Evolutionary conservation across 2,888 invertebrate genomes (phyloP).

Genomic region (Drosophila nr. perissopoda): DNA sequence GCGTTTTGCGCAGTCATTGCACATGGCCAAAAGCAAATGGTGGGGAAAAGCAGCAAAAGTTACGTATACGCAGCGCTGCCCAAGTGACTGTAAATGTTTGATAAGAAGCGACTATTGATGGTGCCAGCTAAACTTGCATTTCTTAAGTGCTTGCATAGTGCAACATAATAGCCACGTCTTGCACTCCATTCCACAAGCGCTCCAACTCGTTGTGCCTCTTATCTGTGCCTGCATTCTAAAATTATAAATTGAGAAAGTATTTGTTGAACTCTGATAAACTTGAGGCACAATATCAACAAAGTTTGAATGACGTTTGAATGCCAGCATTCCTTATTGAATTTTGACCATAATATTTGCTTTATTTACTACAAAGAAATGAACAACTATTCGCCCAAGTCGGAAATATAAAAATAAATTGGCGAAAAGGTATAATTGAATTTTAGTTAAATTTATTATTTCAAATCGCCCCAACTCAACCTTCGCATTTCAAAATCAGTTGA

Average conservation of each 20-base stretch:
- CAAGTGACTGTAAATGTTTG: slow-evolving; percentile 71
- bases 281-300: neutral
- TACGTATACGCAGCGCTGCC: slow-evolving; percentile 68
- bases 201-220: neutral
- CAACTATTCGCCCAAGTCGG: neutral
- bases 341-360: neutral
- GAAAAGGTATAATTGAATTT: neutral
- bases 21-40: slow-evolving; percentile 30
- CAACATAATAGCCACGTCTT: slow-evolving; percentile 36
- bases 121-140: slow-evolving; percentile 35
- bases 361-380: neutral
- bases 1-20: slow-evolving; percentile 72
- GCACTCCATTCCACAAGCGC: slow-evolving; percentile 2
- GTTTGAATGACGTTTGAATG: neutral
- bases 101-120: slow-evolving; percentile 71
- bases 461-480: too few relatives aligned
- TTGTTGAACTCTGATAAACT: neutral
- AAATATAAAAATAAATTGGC: neutral
- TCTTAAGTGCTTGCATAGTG: slow-evolving; percentile 22
- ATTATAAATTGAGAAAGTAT: slow-evolving; percentile 2
- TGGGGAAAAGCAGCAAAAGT: slow-evolving; percentile 17
- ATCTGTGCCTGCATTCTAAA: neutral
- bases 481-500: too few relatives aligned
- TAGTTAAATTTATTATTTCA: neutral
- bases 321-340: neutral